Base-by-base conservation (phyloP, 2,797 vertebrate species). In the Xenops minutus region DNA sequence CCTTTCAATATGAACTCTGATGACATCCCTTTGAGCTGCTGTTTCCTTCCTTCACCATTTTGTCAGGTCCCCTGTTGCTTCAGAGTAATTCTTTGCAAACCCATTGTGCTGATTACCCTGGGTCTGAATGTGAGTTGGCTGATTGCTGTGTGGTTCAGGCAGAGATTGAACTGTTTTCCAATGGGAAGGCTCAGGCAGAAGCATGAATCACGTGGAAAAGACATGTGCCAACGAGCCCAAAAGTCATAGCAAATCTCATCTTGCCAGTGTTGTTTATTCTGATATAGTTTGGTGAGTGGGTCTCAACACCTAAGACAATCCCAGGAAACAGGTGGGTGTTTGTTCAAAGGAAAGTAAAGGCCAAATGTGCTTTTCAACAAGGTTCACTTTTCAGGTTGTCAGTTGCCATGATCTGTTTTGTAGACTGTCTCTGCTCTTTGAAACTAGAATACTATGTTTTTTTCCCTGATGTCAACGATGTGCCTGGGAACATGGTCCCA, bases 331-430 rank as follows among this genome's bases (percentile, higher is more conserved):
- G 24, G 69, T 92, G 69, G 85, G 64, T 54, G 88, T 95, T 91
- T 90, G 80, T 93, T 94, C 93, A 95, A 88, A 83, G 83, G 88
- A 91, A 88, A 78, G 34, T 30, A 61, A 72, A 86, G 89, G 43
- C 18, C 78, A 92, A 89, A 71, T 34, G 54, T 84, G 84, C 76
- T 87, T 75, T 88, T 85, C 78, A 82, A 9, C 17, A 63, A 59
- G 52, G 46, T 16, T 95, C 81, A 68, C 81, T 84, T 91, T 77
- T 76, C 69, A 81, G 34, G 39, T 29, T 85, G 75, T 62, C 74
- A 43, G 39, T 32, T 55, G 43, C 56, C 73, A 56, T 48, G 88
- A 67, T 85, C n/a, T 78, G 29, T 67, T 90, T 37, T 93, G 80
- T 72, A 87, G 81, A 19, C 76, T 55, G 29, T 78, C 62, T 82